Base-by-base conservation (phyloP, 2,888 invertebrate genomes). In the Eupithecia tripunctaria region DNA sequence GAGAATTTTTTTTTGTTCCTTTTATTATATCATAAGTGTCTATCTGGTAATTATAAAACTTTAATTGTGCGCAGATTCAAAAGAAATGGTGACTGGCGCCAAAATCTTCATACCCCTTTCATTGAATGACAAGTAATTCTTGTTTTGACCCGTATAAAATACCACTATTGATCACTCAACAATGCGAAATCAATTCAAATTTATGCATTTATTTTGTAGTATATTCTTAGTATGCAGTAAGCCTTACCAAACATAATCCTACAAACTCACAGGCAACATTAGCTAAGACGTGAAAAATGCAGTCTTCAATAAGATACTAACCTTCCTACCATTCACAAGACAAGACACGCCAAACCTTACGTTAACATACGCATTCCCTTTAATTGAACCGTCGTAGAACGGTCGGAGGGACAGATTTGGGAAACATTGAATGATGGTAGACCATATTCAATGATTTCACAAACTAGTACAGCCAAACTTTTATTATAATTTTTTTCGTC, bases 291-390 rank as follows among this genome's bases (percentile, higher is more conserved):
- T 91, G 90, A 92, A 92, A 90, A 90, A 88, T 91, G 92, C 93
- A 93, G 93, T 94, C 94, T 94, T 93, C 92, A 88, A 84, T 91
- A 91, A 89, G 90, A 92, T 92, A 91, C 91, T 86, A 79, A 84
- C 85, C 87, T 84, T 82, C 82, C 86, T 66, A 87, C 83, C 86
- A 82, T 80, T 86, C 87, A 86, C 88, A 80, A 87, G 90, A 92
- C 91, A 91, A 92, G 89, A 91, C 87, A 85, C 88, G 91, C 91
- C 92, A 81, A 83, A 79, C 71, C 77, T 72, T 76, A 79, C 72
- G 38, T 70, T 51, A 70, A 73, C 59, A 27, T 71, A 76, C 75
- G 71, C 64, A 64, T 21, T 36, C 38, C 64, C 21, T 21, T 38
- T 21, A 6, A 10, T 32, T 51, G 12, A 56, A 51, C 51, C 51